These are phyloP conservation scores for Austrolebias charrua DNA, from an alignment of 2,797 vertebrate genomes.

Conservation along the genomic window DNA sequence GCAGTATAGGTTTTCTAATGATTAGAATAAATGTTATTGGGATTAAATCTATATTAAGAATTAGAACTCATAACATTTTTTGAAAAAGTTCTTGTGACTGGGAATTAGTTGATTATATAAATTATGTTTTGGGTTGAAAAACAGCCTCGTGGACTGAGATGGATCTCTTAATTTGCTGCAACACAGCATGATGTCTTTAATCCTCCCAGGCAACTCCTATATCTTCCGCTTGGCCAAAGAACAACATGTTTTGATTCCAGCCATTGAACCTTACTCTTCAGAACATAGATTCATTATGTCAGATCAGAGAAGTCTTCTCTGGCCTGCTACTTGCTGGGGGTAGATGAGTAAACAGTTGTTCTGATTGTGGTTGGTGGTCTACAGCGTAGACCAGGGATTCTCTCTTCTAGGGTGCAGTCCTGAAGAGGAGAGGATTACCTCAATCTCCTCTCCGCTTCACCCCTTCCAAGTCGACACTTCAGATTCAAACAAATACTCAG, in stretches of 20 bases:
- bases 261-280: constrained; percentile 24
- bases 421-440: constrained; percentile 78
- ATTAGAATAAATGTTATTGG: too few relatives aligned
- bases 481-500: constrained; percentile 77
- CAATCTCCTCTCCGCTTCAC: constrained; percentile 71
- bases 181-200: constrained; percentile 48
- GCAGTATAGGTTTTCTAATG: too few relatives aligned
- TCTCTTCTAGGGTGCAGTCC: constrained; percentile 60
- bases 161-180: constrained; percentile 41
- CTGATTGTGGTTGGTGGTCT: constrained; percentile 64
- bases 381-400: constrained; percentile 49
- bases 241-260: constrained; percentile 58
- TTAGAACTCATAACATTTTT: too few relatives aligned
- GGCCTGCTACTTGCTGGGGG: constrained; percentile 56
- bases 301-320: constrained; percentile 12
- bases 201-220: constrained; percentile 45
- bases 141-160: constrained; percentile 23
- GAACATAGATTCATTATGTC: constrained; percentile 31
- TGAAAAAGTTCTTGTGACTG: neutral
- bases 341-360: constrained; percentile 57
- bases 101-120: constrained; percentile 37
- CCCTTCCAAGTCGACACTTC: constrained; percentile 75
- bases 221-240: constrained; percentile 24
- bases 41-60: too few relatives aligned
- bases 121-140: constrained; percentile 9